These are phyloP conservation scores for Clarias macrocephalus DNA, from an alignment of 2,113 vertebrate genomes.

Conservation along the genomic window DNA sequence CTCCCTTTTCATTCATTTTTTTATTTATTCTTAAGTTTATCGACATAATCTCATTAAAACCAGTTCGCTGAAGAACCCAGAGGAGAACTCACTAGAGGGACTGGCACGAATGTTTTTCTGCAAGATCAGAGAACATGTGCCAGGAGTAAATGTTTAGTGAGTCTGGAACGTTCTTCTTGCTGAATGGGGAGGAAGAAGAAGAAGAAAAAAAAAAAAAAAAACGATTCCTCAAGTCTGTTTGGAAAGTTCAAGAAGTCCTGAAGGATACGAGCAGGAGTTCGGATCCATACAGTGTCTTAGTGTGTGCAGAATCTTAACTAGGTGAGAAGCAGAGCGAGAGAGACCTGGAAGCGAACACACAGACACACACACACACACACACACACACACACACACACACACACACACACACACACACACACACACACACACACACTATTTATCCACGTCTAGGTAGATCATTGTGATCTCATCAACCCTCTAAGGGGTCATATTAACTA, in stretches of 20 bases:
- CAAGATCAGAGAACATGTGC: not conserved
- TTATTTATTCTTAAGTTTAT: not conserved
- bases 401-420: conserved; percentile 10
- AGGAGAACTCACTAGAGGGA: not conserved
- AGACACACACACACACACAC: not conserved
- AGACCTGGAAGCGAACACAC: conserved; percentile 27
- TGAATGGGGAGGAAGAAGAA: not conserved
- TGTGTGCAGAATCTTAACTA: conserved; percentile 16
- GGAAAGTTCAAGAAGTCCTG: conserved; percentile 21
- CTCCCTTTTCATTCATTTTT: not conserved
- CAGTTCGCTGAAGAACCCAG: not conserved
- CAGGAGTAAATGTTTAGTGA: conserved; percentile 22
- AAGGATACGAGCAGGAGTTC: conserved; percentile 4
- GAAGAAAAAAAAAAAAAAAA: too few species aligned
- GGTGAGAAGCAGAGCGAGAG: not conserved
- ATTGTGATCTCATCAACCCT: not conserved
- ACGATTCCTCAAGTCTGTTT: not conserved
- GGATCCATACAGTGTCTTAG: not conserved
- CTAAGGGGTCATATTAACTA: not conserved
- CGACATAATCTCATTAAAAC: not conserved
- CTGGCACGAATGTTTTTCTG: not conserved
- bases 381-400: not conserved
- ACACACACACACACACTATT: not conserved
- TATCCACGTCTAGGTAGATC: not conserved
- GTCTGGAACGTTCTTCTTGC: not conserved